These are phyloP conservation scores for Perdita meconis DNA, from an alignment of 2,888 invertebrate species.

Conservation along the genomic window DNA sequence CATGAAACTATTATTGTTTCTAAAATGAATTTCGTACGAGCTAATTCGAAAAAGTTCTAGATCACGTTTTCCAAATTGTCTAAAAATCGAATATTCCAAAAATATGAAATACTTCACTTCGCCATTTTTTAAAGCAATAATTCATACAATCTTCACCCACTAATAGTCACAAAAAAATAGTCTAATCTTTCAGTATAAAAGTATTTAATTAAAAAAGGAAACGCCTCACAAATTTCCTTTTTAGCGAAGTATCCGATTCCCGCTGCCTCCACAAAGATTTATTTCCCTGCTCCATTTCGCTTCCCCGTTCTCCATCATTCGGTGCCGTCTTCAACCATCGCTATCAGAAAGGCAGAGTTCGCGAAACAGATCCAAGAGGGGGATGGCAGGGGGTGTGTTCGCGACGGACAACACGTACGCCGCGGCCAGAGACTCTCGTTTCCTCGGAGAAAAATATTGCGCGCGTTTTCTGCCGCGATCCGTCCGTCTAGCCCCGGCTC, in stretches of 20 bases:
- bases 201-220: not conserved
- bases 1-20: too few relatives aligned
- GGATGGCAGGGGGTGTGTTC: constrained; percentile 22
- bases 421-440: constrained; percentile 41
- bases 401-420: constrained; percentile 1
- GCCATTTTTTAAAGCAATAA: too few relatives aligned
- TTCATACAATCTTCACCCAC: too few relatives aligned
- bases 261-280: constrained; percentile 4
- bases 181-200: not conserved
- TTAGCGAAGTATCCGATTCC: not conserved
- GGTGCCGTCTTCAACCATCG: not conserved
- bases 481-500: constrained; percentile 60
- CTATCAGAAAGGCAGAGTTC: not conserved
- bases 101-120: too few relatives aligned
- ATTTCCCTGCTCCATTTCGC: not conserved
- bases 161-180: not conserved
- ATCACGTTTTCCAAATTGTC: too few relatives aligned
- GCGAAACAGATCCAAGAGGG: not conserved
- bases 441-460: constrained; percentile 67
- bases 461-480: constrained; percentile 49
- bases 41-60: too few relatives aligned
- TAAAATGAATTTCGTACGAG: too few relatives aligned
- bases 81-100: too few relatives aligned
- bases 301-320: constrained; percentile 18
- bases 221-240: not conserved